Evolutionary conservation across 1,140 invertebrate genomes (phyloP).

Genomic region (Aphis craccivora): DNA sequence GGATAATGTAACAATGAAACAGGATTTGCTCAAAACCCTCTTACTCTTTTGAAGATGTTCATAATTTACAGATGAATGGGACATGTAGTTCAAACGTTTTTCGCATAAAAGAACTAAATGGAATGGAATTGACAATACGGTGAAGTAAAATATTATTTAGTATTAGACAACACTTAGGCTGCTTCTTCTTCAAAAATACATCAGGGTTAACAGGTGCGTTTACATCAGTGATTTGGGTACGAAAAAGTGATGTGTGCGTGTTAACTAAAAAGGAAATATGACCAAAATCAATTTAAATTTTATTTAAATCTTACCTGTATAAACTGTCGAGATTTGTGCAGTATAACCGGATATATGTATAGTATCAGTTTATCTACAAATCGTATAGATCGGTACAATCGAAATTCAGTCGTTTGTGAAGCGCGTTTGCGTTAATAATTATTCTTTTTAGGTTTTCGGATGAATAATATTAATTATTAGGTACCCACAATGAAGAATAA

Average conservation of each 20-base stretch:
- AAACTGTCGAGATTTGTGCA: background rate
- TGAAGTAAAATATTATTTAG: background rate
- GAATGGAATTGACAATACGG: background rate
- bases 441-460: background rate
- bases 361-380: background rate
- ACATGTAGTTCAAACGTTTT: background rate
- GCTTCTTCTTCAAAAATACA: background rate
- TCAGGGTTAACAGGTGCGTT: background rate
- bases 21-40: background rate
- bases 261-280: background rate
- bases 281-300: background rate
- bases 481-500: background rate
- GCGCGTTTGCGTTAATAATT: background rate
- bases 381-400: background rate
- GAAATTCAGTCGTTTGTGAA: background rate
- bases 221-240: background rate
- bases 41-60: constrained; percentile 38
- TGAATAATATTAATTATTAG: background rate
- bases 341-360: background rate
- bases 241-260: background rate
- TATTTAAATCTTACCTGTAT: background rate
- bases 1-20: constrained; percentile 24
- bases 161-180: background rate
- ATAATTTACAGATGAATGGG: background rate
- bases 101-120: background rate